Conservation (phyloP, 2,113 vertebrate genomes). For the Amblyopsis rosae region DNA sequence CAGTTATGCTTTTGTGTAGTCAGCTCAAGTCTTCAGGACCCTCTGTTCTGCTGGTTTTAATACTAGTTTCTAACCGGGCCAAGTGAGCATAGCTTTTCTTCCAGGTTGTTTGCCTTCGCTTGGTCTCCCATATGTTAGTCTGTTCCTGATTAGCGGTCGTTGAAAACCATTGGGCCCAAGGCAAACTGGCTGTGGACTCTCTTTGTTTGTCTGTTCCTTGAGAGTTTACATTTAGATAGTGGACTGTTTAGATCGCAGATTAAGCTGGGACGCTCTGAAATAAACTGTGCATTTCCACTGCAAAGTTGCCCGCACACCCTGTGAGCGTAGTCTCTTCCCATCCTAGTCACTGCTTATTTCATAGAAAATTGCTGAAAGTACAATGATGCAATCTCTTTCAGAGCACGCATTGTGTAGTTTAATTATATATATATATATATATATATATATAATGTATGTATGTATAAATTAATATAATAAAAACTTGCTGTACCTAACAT, state of each 20-base stretch:
- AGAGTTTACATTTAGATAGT: slow-evolving; percentile 22
- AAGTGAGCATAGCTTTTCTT: too few relatives aligned
- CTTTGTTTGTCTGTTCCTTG: slow-evolving; percentile 39
- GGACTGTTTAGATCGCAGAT: slow-evolving; percentile 20
- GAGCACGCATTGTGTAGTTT: slow-evolving; percentile 29
- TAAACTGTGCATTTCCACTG: slow-evolving; percentile 59
- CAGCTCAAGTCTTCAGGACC: too few relatives aligned
- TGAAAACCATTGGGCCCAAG: slow-evolving; percentile 2
- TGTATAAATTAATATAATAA: too few relatives aligned
- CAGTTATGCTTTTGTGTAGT: too few relatives aligned
- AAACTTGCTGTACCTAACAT: too few relatives aligned
- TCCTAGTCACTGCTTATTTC: slow-evolving; percentile 26
- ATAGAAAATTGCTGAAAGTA: slow-evolving; percentile 30
- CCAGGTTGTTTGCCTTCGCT: too few relatives aligned
- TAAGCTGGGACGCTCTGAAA: not conserved
- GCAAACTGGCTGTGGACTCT: slow-evolving; percentile 6
- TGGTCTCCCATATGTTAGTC: too few relatives aligned
- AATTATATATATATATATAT: not conserved
- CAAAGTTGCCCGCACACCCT: slow-evolving; percentile 17
- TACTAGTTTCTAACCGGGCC: too few relatives aligned
- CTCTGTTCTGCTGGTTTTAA: too few relatives aligned
- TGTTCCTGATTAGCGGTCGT: too few relatives aligned
- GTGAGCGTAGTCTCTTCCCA: slow-evolving; percentile 32
- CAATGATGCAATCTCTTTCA: slow-evolving; percentile 33
- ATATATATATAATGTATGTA: not conserved